Percentiles rank a stretch among this genome's conserved stretches.
Conservation (phyloP, 2,113 vertebrate genomes). For the Channa maculata region DNA sequence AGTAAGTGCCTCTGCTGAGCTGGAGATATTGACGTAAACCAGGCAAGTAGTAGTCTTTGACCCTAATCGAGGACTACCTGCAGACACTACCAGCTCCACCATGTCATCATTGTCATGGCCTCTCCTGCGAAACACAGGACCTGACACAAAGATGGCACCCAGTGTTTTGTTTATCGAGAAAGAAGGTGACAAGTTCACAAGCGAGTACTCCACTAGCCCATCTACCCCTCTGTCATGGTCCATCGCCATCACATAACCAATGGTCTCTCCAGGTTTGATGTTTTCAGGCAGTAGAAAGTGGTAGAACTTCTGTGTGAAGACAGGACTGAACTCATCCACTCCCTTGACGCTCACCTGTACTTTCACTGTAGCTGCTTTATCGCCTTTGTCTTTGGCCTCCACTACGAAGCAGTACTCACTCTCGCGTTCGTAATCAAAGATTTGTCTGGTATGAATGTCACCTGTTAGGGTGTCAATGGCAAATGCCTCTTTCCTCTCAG, state of each 20-base stretch:
- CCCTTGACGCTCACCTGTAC: conserved; percentile 89
- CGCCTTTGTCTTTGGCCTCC: conserved; percentile 91
- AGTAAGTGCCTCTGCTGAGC: conserved; percentile 70
- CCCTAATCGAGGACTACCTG: conserved; percentile 86
- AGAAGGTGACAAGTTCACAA: conserved; percentile 83
- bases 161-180: conserved; percentile 89
- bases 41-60: conserved; percentile 87
- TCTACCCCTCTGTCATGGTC: conserved; percentile 90
- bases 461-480: conserved; percentile 89
- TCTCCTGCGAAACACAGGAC: conserved; percentile 77
- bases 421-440: conserved; percentile 90
- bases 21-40: conserved; percentile 88
- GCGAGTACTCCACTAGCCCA: conserved; percentile 88
- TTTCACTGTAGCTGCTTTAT: conserved; percentile 81
- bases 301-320: conserved; percentile 90
- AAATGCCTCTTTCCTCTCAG: conserved; percentile 85
- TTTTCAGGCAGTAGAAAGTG: conserved; percentile 86
- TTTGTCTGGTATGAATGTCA: conserved; percentile 87
- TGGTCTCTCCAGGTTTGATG: conserved; percentile 75
- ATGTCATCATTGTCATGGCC: conserved; percentile 67
- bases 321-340: conserved; percentile 91
- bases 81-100: conserved; percentile 86
- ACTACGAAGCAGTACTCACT: conserved; percentile 87
- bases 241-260: conserved; percentile 90
- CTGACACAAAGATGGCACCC: conserved; percentile 86